Evolutionary conservation across 2,888 invertebrate species (phyloP).

Genomic region (Halocaridina rubra): DNA sequence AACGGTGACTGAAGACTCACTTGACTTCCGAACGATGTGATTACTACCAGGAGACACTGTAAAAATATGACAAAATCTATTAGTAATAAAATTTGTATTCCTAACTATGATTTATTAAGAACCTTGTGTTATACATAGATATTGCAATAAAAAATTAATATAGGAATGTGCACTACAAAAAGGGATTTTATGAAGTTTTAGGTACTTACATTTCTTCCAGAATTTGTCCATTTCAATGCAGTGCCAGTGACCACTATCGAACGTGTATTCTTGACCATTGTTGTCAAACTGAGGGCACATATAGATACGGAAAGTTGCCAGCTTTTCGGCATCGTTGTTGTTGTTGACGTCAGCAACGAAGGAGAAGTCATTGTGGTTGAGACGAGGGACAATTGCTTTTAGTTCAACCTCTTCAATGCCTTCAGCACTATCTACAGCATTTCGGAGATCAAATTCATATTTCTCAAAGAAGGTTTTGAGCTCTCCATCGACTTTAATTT

Average conservation of each 20-base stretch:
- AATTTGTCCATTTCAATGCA: not conserved
- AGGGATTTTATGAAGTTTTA: not conserved
- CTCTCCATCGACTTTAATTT: conserved; percentile 73
- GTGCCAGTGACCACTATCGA: conserved; percentile 57
- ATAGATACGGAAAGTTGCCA: conserved; percentile 65
- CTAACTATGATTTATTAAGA: too few species aligned
- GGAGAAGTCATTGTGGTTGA: conserved; percentile 65
- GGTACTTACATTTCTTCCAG: conserved; percentile 60
- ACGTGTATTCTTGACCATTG: conserved; percentile 64
- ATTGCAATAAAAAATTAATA: not conserved
- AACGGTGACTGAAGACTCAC: conserved; percentile 76
- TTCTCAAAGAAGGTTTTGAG: conserved; percentile 65
- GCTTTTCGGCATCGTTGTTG: conserved; percentile 52
- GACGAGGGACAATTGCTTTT: conserved; percentile 63
- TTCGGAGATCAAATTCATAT: conserved; percentile 66
- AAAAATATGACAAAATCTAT: too few species aligned
- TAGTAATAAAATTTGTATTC: too few species aligned
- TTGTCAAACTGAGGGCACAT: conserved; percentile 65
- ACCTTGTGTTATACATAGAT: too few species aligned
- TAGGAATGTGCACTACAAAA: not conserved
- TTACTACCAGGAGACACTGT: conserved; percentile 75
- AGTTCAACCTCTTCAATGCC: conserved; percentile 43
- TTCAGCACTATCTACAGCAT: conserved; percentile 65
- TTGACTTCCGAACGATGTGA: conserved; percentile 76
- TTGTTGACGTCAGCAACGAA: conserved; percentile 63